Evolutionary conservation across 2,888 invertebrate species (phyloP).

Genomic region (Phalera bucephala): DNA sequence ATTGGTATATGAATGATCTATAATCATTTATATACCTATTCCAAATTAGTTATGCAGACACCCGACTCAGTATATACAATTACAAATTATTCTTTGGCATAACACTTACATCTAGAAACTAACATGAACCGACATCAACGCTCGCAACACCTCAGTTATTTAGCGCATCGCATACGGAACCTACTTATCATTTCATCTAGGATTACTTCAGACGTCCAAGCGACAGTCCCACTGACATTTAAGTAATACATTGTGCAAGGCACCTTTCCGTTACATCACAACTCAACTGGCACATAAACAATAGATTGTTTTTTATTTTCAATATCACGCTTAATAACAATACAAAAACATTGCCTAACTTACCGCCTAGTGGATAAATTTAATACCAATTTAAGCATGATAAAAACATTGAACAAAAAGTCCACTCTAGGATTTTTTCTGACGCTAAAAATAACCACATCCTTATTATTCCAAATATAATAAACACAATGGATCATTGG

Average conservation of each 20-base stretch:
- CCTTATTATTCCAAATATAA: too few relatives aligned
- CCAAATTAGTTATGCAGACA: too few relatives aligned
- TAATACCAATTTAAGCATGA: neutral
- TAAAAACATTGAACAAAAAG: too few relatives aligned
- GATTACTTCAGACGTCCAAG: conserved; percentile 30
- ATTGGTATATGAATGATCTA: too few relatives aligned
- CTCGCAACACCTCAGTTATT: conserved; percentile 19
- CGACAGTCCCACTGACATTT: conserved; percentile 47
- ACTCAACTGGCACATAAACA: conserved; percentile 10
- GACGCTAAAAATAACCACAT: too few relatives aligned
- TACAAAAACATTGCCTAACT: neutral
- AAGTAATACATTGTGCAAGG: conserved; percentile 15
- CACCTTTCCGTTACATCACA: conserved; percentile 40
- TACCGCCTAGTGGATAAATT: neutral
- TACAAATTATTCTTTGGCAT: too few relatives aligned
- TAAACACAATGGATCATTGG: too few relatives aligned
- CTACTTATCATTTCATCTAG: conserved; percentile 38
- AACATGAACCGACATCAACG: conserved; percentile 1
- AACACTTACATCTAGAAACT: too few relatives aligned
- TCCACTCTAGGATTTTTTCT: too few relatives aligned
- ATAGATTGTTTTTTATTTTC: neutral
- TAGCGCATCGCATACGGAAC: conserved; percentile 19
- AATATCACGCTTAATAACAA: neutral
- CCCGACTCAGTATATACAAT: too few relatives aligned
- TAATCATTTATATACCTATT: too few relatives aligned